Base-by-base conservation (phyloP, 2,113 vertebrate species). In the Alethe castanea region DNA sequence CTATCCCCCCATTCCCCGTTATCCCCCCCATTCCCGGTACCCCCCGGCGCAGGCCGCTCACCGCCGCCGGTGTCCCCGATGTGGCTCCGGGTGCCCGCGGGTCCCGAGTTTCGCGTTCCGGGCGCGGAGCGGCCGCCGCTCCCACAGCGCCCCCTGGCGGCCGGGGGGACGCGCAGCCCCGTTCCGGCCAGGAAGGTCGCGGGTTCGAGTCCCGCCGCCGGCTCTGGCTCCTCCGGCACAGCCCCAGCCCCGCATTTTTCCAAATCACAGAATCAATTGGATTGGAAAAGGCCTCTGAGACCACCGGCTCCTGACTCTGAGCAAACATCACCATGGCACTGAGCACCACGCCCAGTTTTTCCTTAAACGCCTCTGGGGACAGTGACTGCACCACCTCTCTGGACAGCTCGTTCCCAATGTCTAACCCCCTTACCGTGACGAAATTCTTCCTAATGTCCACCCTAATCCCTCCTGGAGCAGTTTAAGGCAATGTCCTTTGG, bases 131-230 rank as follows among this genome's bases (percentile, higher is more conserved):
- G 47, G 47, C 47, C 12, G 47, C 47, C 48, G 48, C 25, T 50
- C 48, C 48, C 48, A 50, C 48, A 50, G 48, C 48, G 50, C 50
- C 50, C 50, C 50, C 50, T 52, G 50, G 50, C 50, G 50, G 50
- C 14, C 50, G 26, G 50, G 50, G 48, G 48, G 47, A 50, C 48
- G 23, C 48, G 48, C 48, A 24, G 48, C 47, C 5, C 47, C 5
- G 47, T 12, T 20, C 22, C 20, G 20, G 45, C 45, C 45, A 17
- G 44, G 44, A 0, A 0, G 5, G 1, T 1, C 4, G 0, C 2
- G 0, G 81, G 88, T 93, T 96, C 88, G 88, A 89, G 5, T 61
- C 91, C 91, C 70, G 52, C 16, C 11, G 0, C 31, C 6, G 25
- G 5, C 61, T 8, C 5, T 12, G 20, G 4, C 2, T 4, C 14